Conservation (phyloP, 2,888 invertebrate genomes). For the Erebia aethiops region DNA sequence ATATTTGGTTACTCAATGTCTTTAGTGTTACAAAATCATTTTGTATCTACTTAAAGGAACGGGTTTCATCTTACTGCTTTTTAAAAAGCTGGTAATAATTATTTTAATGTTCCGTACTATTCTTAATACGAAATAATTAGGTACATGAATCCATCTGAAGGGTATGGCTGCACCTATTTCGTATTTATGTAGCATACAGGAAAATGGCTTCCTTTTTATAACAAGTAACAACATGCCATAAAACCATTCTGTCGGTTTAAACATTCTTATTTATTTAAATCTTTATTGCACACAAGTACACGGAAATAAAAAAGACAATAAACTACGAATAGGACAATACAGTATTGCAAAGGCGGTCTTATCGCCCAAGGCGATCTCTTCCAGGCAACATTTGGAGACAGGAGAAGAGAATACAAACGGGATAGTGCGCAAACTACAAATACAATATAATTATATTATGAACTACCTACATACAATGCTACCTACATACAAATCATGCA, state of each 20-base stretch:
- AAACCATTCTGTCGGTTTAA: conserved; percentile 13
- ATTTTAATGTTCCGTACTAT: not conserved
- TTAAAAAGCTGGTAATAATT: not conserved
- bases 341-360: too few relatives aligned
- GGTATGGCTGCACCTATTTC: too few relatives aligned
- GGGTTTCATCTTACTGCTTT: conserved; percentile 4
- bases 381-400: too few relatives aligned
- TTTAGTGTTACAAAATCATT: conserved; percentile 33
- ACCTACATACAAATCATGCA: too few relatives aligned
- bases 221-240: not conserved
- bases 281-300: conserved; percentile 1
- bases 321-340: too few relatives aligned
- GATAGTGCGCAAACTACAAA: too few relatives aligned
- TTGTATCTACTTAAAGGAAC: conserved; percentile 1
- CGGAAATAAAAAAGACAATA: conserved; percentile 5
- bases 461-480: too few relatives aligned
- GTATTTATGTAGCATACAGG: conserved; percentile 44
- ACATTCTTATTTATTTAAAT: conserved; percentile 1
- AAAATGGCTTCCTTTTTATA: conserved; percentile 33
- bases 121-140: too few relatives aligned
- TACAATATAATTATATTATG: too few relatives aligned
- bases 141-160: too few relatives aligned
- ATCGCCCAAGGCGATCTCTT: too few relatives aligned
- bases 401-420: too few relatives aligned
- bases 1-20: conserved; percentile 24